phyloP scores from a whole-genome alignment of 2,113 vertebrate genomes.

The Erinaceus europaeus region DNA sequence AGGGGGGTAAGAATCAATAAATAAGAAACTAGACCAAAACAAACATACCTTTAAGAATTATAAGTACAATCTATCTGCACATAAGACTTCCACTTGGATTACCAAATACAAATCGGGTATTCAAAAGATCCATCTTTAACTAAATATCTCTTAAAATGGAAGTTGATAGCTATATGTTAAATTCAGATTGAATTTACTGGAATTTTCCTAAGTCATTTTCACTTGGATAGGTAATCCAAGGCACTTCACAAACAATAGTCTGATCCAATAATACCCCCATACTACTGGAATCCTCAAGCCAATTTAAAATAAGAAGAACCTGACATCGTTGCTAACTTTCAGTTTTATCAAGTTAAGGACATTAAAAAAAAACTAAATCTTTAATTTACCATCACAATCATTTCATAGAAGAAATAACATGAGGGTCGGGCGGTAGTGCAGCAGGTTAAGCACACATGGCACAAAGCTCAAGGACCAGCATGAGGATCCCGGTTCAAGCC shows the following conservation, averaged over 20 bases:
- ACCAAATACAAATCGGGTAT: slow-evolving; percentile 25
- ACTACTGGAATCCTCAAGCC: slow-evolving; percentile 20
- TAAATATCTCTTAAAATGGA: slow-evolving; percentile 51
- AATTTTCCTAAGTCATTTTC: slow-evolving; percentile 46
- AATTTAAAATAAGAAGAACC: slow-evolving; percentile 36
- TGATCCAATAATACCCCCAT: not conserved
- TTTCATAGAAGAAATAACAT: slow-evolving; percentile 35
- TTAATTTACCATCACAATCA: not conserved
- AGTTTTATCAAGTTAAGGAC: slow-evolving; percentile 22
- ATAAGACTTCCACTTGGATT: slow-evolving; percentile 45
- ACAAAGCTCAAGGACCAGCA: too few species aligned
- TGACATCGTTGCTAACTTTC: slow-evolving; percentile 17
- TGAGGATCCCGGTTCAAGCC: too few species aligned
- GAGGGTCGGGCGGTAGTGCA: too few species aligned
- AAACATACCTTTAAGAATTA: slow-evolving; percentile 30
- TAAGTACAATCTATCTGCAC: slow-evolving; percentile 47
- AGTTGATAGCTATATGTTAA: slow-evolving; percentile 27
- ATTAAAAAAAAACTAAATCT: slow-evolving; percentile 10
- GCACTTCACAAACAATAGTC: not conserved
- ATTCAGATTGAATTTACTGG: slow-evolving; percentile 5
- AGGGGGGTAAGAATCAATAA: slow-evolving; percentile 26
- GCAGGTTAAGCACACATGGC: too few species aligned
- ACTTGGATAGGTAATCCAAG: not conserved
- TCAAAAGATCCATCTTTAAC: slow-evolving; percentile 41
- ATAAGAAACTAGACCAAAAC: slow-evolving; percentile 51